phyloP scores from a whole-genome alignment of 1,140 invertebrate genomes.

The Bombus superbus region DNA sequence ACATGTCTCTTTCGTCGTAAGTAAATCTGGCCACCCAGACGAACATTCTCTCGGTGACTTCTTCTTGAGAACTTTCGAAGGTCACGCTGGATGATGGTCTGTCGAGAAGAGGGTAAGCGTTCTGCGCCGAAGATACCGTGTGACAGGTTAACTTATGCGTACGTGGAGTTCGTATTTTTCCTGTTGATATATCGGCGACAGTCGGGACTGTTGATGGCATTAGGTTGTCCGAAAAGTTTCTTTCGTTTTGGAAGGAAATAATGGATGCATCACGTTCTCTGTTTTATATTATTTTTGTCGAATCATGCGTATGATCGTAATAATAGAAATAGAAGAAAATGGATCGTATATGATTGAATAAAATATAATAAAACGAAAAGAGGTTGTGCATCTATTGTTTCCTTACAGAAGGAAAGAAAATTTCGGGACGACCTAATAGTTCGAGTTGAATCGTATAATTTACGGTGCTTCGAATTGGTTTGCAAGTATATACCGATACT shows the following conservation, averaged over 20 bases:
- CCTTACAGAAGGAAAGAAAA: too few species aligned
- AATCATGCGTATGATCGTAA: too few species aligned
- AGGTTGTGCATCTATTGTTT: too few species aligned
- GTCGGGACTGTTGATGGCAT: background rate
- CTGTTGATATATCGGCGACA: background rate
- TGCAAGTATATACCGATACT: background rate
- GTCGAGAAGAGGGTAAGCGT: background rate
- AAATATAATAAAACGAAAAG: too few species aligned
- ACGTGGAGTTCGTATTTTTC: background rate
- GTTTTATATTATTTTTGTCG: too few species aligned
- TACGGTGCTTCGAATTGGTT: too few species aligned
- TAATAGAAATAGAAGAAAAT: too few species aligned
- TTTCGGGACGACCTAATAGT: too few species aligned
- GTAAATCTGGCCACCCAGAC: background rate
- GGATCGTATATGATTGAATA: too few species aligned
- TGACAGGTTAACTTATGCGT: background rate
- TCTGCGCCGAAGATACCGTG: background rate
- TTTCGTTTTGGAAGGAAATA: too few species aligned
- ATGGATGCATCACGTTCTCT: too few species aligned
- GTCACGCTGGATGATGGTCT: background rate
- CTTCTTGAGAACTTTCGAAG: conserved; percentile 3
- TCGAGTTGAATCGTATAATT: background rate
- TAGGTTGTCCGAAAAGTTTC: too few species aligned
- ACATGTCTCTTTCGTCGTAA: background rate
- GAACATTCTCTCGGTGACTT: background rate